Conservation (phyloP, 2,797 vertebrate species). For the Halcyon chelicuti region DNA sequence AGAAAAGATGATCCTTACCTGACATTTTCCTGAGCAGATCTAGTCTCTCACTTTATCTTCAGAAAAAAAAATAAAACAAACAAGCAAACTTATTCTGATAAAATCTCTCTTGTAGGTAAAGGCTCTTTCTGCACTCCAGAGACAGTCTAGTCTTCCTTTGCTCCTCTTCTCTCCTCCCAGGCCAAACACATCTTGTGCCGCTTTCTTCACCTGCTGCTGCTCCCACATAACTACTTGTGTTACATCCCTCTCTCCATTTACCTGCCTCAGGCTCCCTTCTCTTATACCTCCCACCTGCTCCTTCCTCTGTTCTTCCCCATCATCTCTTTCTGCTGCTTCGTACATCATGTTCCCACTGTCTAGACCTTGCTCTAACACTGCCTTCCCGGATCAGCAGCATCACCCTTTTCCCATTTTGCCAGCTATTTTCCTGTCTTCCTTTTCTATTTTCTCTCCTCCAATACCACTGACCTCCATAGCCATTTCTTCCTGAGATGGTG, state of each 20-base stretch:
- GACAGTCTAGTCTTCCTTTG: neutral
- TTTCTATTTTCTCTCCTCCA: neutral
- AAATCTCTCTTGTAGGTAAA: neutral
- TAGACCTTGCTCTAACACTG: rapidly evolving
- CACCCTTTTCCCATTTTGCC: neutral
- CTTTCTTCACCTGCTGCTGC: neutral
- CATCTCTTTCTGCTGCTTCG: neutral
- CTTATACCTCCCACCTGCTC: rapidly evolving
- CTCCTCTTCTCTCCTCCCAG: neutral
- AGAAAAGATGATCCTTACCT: neutral
- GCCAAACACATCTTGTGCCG: rapidly evolving
- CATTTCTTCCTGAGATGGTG: neutral
- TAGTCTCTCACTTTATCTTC: neutral
- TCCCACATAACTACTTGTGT: neutral
- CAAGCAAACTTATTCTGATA: neutral
- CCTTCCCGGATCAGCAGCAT: neutral
- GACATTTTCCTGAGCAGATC: neutral
- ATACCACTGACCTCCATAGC: neutral
- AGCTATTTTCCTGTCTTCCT: neutral
- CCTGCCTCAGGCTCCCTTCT: neutral
- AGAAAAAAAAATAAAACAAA: neutral
- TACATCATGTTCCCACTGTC: neutral
- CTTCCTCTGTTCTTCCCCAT: neutral
- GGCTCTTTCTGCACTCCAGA: neutral
- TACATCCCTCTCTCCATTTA: neutral